phyloP scores from a whole-genome alignment of 1,140 invertebrate species.

The Cotesia chilonis region DNA sequence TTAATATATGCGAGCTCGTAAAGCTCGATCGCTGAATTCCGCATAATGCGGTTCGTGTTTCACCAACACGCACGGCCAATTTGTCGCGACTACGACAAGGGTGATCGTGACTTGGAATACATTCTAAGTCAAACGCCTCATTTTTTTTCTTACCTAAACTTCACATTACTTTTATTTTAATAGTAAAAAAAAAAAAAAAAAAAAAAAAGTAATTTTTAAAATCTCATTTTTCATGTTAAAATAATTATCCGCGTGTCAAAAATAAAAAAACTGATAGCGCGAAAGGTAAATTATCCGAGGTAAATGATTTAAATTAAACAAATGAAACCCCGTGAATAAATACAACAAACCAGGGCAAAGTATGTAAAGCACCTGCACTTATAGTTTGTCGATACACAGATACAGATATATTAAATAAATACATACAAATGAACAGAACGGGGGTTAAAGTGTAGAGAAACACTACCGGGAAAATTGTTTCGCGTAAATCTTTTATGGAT shows the following conservation, averaged over 20 bases:
- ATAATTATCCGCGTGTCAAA: background rate
- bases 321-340: constrained; percentile 48
- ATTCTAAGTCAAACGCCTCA: constrained; percentile 33
- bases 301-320: constrained; percentile 31
- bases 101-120: constrained; percentile 50
- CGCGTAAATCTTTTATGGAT: constrained; percentile 58
- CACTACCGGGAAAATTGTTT: constrained; percentile 52
- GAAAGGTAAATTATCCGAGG: background rate
- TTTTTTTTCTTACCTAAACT: constrained; percentile 25
- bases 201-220: constrained; percentile 12
- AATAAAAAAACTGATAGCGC: background rate
- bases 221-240: constrained; percentile 2
- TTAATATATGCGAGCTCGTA: constrained; percentile 48
- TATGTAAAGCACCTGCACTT: background rate
- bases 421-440: constrained; percentile 16
- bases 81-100: constrained; percentile 50
- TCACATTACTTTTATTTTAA: constrained; percentile 3
- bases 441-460: background rate
- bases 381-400: background rate
- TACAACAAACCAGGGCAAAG: background rate
- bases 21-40: constrained; percentile 49
- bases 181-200: too few species aligned
- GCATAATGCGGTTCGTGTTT: constrained; percentile 52
- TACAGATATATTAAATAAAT: constrained; percentile 6
- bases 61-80: constrained; percentile 55